Conservation (phyloP, 1,140 invertebrate genomes). For the Lasaia peninsularis region DNA sequence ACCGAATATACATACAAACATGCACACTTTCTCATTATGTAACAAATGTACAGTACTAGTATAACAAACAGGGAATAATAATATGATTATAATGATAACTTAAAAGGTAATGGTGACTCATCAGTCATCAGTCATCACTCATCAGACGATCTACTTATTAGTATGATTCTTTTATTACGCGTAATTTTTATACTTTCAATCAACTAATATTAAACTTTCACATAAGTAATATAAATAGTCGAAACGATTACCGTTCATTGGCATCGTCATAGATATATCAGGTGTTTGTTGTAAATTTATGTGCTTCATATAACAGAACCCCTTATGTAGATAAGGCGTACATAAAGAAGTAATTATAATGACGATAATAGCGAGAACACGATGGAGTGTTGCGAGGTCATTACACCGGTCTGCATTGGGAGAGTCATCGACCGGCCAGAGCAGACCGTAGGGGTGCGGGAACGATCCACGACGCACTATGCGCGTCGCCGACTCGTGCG, state of each 20-base stretch:
- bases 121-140: no score
- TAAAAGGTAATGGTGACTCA: no score
- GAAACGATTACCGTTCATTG: neutral
- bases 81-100: no score
- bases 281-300: conserved; percentile 2
- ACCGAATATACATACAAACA: no score
- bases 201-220: no score
- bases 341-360: conserved; percentile 13
- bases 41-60: no score
- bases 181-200: no score
- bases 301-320: neutral
- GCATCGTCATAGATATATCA: neutral
- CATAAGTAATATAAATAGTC: neutral
- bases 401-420: conserved; percentile 45
- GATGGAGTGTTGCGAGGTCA: conserved; percentile 52
- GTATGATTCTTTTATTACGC: no score
- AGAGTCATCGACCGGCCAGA: conserved; percentile 59
- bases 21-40: no score
- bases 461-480: neutral
- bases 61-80: no score
- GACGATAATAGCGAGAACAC: conserved; percentile 36
- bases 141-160: no score
- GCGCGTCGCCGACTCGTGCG: conserved; percentile 30
- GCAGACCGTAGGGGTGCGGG: conserved; percentile 24
- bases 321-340: neutral